phyloP scores from a whole-genome alignment of 2,113 vertebrate genomes.

The Pelodiscus sinensis region DNA sequence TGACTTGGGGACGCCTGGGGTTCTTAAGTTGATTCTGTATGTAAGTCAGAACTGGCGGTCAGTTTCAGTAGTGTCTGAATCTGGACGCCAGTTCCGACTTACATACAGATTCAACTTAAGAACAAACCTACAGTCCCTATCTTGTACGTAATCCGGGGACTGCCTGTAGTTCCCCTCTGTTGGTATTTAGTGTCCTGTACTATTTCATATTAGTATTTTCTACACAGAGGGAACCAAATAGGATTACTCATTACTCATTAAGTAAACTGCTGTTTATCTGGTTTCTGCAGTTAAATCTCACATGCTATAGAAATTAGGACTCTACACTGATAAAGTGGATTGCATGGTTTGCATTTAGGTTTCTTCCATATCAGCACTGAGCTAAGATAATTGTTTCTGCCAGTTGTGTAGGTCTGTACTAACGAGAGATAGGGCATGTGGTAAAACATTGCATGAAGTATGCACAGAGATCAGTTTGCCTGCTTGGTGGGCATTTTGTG shows the following conservation, averaged over 20 bases:
- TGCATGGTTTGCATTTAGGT: neutral
- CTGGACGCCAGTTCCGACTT: no score
- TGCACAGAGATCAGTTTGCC: constrained; percentile 8
- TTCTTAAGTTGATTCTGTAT: no score
- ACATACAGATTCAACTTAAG: no score
- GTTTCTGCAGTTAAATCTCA: neutral
- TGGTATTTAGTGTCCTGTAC: neutral
- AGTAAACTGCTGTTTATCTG: constrained; percentile 1
- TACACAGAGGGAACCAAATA: neutral
- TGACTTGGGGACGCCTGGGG: no score
- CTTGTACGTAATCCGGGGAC: no score
- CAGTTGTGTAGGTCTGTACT: neutral
- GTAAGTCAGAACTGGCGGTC: no score
- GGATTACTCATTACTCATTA: neutral
- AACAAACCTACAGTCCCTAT: no score
- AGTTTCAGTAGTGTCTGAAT: no score
- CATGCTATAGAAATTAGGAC: neutral
- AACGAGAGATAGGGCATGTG: neutral
- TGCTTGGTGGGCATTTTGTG: constrained; percentile 36
- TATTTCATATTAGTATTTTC: neutral
- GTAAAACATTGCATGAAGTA: neutral
- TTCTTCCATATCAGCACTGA: neutral
- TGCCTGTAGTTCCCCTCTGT: neutral
- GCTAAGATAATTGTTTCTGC: neutral
- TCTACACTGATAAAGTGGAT: neutral